Conservation (phyloP, 2,888 invertebrate genomes). For the Dichetophora obliterata region DNA sequence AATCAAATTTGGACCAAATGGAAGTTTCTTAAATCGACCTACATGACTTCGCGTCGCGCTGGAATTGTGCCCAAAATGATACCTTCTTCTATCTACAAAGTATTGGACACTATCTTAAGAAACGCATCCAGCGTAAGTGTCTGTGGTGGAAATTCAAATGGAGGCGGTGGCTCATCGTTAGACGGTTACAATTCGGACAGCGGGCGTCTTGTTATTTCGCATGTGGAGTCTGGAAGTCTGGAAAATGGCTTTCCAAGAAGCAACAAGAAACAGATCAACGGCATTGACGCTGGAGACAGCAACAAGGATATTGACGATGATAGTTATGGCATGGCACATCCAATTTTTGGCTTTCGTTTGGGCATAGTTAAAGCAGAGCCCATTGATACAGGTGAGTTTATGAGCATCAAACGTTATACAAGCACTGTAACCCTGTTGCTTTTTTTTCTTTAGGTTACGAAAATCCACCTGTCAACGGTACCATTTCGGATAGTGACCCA, state of each 20-base stretch:
- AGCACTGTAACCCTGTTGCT: not conserved
- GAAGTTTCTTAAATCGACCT: constrained; percentile 69
- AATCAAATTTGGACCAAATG: constrained; percentile 69
- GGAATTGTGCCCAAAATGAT: constrained; percentile 65
- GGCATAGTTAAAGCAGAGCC: constrained; percentile 66
- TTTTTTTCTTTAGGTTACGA: constrained; percentile 57
- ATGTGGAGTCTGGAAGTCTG: constrained; percentile 26
- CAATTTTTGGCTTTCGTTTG: constrained; percentile 66
- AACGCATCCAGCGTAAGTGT: constrained; percentile 35
- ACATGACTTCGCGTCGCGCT: constrained; percentile 66
- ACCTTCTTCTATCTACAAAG: constrained; percentile 60
- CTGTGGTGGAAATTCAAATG: constrained; percentile 42
- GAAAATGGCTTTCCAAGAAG: constrained; percentile 41
- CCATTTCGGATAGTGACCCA: constrained; percentile 51
- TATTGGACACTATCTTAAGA: constrained; percentile 60
- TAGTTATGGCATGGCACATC: constrained; percentile 62
- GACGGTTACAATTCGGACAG: constrained; percentile 54
- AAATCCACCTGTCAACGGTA: constrained; percentile 42
- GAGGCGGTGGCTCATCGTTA: constrained; percentile 49
- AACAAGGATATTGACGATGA: constrained; percentile 45
- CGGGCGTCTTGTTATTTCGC: constrained; percentile 39
- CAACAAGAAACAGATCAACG: not conserved
- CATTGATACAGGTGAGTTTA: constrained; percentile 60
- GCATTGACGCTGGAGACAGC: constrained; percentile 41
- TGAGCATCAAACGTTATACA: not conserved